phyloP scores from a whole-genome alignment of 1,140 invertebrate species.

The Temnothorax longispinosus region DNA sequence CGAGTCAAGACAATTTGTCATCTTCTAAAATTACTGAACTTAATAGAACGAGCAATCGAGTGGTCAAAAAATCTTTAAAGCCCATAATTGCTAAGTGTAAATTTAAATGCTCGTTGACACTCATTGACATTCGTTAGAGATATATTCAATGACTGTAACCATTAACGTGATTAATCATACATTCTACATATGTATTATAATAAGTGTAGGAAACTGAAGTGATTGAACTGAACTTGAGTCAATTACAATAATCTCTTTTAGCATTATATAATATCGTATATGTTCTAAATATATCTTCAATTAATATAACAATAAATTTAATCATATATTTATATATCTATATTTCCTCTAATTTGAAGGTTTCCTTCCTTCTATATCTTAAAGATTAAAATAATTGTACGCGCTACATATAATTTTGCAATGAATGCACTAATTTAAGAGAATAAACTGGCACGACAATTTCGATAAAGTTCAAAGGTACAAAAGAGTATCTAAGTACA shows the following conservation, averaged over 20 bases:
- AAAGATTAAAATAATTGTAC: background rate
- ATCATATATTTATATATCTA: background rate
- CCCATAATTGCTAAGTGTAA: background rate
- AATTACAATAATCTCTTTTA: slow-evolving; percentile 2
- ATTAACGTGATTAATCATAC: slow-evolving; percentile 8
- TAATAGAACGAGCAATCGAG: background rate
- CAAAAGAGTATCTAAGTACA: background rate
- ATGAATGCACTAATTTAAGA: background rate
- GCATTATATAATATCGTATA: background rate
- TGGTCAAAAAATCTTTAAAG: background rate
- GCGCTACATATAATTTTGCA: background rate
- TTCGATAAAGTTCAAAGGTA: background rate
- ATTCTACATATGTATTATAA: background rate
- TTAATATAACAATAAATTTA: background rate
- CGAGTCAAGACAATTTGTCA: background rate
- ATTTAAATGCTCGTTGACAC: background rate
- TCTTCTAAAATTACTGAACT: background rate
- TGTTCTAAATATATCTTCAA: background rate
- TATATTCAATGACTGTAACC: slow-evolving; percentile 5
- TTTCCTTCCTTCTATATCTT: background rate
- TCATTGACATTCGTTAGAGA: slow-evolving; percentile 27
- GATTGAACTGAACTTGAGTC: background rate
- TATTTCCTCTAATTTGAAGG: background rate
- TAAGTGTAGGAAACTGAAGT: background rate
- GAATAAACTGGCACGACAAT: background rate